These are phyloP conservation scores for Dolomedes plantarius DNA, from an alignment of 2,888 invertebrate species.

Conservation along the genomic window DNA sequence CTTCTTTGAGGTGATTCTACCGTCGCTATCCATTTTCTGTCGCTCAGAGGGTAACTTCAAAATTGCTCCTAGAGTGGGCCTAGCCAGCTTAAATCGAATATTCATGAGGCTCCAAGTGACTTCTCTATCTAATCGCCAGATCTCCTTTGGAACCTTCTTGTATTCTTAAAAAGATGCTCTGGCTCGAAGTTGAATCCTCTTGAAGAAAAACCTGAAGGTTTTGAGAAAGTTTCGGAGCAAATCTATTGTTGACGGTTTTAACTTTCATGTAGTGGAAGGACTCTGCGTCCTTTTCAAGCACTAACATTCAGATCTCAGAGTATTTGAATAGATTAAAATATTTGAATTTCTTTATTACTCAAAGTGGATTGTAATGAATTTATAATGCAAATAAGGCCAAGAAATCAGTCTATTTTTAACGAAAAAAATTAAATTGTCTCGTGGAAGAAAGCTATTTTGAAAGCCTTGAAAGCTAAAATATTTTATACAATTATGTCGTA, in stretches of 20 bases:
- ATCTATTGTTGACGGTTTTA: neutral
- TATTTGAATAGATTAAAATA: too few relatives aligned
- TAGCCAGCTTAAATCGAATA: conserved; percentile 4
- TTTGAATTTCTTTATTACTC: too few relatives aligned
- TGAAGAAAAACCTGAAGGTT: neutral
- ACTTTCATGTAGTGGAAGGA: neutral
- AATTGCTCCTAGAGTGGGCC: neutral
- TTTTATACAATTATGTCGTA: too few relatives aligned
- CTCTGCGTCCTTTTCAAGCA: too few relatives aligned
- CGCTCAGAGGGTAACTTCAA: neutral
- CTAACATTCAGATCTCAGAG: too few relatives aligned
- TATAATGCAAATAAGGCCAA: too few relatives aligned
- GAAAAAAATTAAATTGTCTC: too few relatives aligned
- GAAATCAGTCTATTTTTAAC: too few relatives aligned
- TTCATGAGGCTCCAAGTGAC: neutral
- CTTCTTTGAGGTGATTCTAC: neutral
- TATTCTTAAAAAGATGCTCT: conserved; percentile 4
- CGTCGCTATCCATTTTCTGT: neutral
- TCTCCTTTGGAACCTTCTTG: neutral
- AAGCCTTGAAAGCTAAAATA: too few relatives aligned
- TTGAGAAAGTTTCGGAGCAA: neutral
- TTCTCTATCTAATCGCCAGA: conserved; percentile 4
- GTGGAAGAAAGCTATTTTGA: too few relatives aligned
- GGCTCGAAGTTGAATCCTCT: neutral
- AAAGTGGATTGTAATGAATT: too few relatives aligned